Conservation (phyloP, 2,797 vertebrate genomes). For the Semaprochilodus insignis region DNA sequence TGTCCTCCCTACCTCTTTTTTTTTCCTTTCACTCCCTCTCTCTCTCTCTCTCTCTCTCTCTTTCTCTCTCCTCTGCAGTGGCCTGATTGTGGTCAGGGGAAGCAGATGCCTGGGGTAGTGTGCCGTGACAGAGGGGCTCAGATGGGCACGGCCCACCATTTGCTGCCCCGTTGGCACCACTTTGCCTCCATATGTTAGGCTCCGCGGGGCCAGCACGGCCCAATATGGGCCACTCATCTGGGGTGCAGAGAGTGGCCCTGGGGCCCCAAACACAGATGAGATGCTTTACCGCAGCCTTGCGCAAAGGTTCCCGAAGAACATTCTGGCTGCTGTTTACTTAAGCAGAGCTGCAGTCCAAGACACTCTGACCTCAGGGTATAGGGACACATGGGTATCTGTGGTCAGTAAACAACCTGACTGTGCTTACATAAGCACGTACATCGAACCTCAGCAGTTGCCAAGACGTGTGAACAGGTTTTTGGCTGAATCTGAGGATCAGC, state of each 20-base stretch:
- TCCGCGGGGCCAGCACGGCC: conserved; percentile 59
- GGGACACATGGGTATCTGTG: conserved; percentile 26
- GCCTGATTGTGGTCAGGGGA: conserved; percentile 66
- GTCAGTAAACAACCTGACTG: conserved; percentile 18
- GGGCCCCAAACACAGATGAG: conserved; percentile 30
- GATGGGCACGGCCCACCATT: conserved; percentile 70
- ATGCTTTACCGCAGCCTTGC: conserved; percentile 29
- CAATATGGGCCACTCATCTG: conserved; percentile 69
- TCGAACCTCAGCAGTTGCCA: not conserved
- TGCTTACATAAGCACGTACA: conserved; percentile 13
- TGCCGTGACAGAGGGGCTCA: conserved; percentile 68
- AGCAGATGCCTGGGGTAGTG: conserved; percentile 66
- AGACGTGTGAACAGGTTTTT: not conserved
- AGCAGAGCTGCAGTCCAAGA: conserved; percentile 14
- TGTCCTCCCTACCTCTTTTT: not conserved
- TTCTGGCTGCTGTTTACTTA: conserved; percentile 17
- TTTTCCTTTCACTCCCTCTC: not conserved
- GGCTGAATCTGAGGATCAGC: not conserved
- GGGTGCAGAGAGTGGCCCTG: conserved; percentile 41
- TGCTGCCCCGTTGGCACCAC: conserved; percentile 69
- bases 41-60: conserved; percentile 9
- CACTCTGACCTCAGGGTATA: conserved; percentile 15
- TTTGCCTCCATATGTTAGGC: conserved; percentile 74
- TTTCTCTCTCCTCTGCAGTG: conserved; percentile 38
- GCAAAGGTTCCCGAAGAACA: not conserved